Evolutionary conservation across 2,888 invertebrate species (phyloP), one percentile per base, ranked within the genome.

Genomic region (Acrobasis repandana): DNA sequence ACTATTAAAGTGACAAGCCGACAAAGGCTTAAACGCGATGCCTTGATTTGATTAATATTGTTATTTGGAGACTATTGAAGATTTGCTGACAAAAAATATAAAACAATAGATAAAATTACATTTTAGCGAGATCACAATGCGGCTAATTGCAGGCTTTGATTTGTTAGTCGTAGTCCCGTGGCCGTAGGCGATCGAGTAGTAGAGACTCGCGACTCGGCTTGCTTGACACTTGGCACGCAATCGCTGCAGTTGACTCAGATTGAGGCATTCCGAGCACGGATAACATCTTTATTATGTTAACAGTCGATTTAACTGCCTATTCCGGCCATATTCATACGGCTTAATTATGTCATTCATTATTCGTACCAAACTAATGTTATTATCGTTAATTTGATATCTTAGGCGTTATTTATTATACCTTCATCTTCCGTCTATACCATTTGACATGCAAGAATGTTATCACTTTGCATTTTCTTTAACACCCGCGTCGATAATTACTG

Each of bases 41-140:
- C 34, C 18, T 57, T 48, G 34, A 48, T 34, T 48, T 47, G 34
- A 58, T 58, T 49, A 57, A 34, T 38, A 49, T 16, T 11, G 14
- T 36, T 36, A 48, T 18, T 33, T 28, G 38, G 16, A 18, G n/a
- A 33, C 33, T 33, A 34, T 58, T 33, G 14, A 47, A 47, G 36
- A 47, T 60, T 61, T 43, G 18, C 11, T 38, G 15, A 56, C 54
- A 65, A 72, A 80, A 77, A 78, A 66, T 3, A 16, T 43, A 64
- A 72, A 71, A 83, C 78, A 84, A 83, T 80, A 73, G 70, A 70
- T 68, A 76, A 70, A 75, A 79, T 79, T 77, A 80, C 71, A 76
- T 75, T 79, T 78, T 72, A 69, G 75, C 69, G 65, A 70, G 71
- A 71, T 78, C 76, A 90, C 89, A 88, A 90, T 87, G 77, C 76